phyloP scores from a whole-genome alignment of 1,140 invertebrate genomes.

The Mercenaria mercenaria region DNA sequence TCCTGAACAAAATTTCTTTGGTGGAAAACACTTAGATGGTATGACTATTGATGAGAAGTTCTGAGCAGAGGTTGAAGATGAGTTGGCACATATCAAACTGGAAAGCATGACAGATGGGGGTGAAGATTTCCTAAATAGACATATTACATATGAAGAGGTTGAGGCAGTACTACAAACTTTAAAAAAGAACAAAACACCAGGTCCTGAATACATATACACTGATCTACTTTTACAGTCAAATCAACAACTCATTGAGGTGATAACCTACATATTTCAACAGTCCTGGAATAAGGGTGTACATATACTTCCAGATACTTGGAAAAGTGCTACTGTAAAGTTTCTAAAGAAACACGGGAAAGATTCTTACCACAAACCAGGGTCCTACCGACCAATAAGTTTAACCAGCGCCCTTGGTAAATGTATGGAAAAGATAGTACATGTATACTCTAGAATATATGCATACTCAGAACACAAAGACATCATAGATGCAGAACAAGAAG shows the following conservation, averaged over 20 bases:
- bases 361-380: neutral
- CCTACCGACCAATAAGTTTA: slow-evolving; percentile 14
- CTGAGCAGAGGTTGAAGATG: neutral
- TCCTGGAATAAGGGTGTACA: neutral
- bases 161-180: neutral
- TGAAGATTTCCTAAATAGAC: neutral
- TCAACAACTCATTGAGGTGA: neutral
- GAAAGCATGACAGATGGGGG: neutral
- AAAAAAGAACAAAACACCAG: neutral
- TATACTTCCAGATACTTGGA: neutral
- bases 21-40: neutral
- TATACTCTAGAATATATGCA: neutral
- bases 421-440: slow-evolving; percentile 1
- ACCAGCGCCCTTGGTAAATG: slow-evolving; percentile 11
- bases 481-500: slow-evolving; percentile 30
- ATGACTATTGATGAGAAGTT: neutral
- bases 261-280: neutral
- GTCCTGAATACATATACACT: neutral
- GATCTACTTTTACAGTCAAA: neutral
- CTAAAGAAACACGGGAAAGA: slow-evolving; percentile 14
- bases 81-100: neutral
- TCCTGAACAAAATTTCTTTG: neutral
- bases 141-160: neutral
- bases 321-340: slow-evolving; percentile 5
- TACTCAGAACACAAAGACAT: neutral